Percentiles rank a stretch among this genome's conserved stretches.
Conservation (phyloP, 2,797 vertebrate genomes). For the Allobates femoralis region DNA sequence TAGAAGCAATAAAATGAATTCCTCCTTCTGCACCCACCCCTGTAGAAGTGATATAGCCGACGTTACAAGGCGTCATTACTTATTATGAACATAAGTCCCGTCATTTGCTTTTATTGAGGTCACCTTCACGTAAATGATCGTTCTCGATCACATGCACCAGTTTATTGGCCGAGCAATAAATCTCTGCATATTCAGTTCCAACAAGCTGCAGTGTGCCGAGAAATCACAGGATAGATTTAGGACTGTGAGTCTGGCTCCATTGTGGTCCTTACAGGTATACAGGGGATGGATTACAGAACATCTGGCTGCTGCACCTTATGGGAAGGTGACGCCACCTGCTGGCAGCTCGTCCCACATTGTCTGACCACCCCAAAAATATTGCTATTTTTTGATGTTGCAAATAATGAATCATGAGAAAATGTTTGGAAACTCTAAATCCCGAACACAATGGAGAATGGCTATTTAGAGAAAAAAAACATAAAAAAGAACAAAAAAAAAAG, state of each 20-base stretch:
- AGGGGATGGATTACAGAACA: neutral
- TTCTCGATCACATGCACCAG: slow-evolving; percentile 1
- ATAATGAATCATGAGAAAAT: too few relatives aligned
- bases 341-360: neutral
- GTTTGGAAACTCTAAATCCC: too few relatives aligned
- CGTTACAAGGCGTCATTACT: slow-evolving; percentile 1
- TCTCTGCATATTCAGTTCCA: neutral
- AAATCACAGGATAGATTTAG: neutral
- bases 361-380: neutral
- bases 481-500: too few relatives aligned
- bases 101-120: slow-evolving; percentile 37
- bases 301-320: neutral
- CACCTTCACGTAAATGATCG: slow-evolving; percentile 41
- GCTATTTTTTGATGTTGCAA: too few relatives aligned
- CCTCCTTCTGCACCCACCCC: neutral
- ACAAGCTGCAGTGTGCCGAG: neutral
- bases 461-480: too few relatives aligned
- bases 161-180: slow-evolving; percentile 32
- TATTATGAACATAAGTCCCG: neutral
- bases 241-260: neutral
- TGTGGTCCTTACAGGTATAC: neutral
- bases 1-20: neutral
- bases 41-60: neutral
- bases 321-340: neutral
- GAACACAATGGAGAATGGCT: too few relatives aligned